Evolutionary conservation across 2,113 vertebrate genomes (phyloP), one percentile per base, ranked within the genome.

Genomic region (Anthoscopus minutus): DNA sequence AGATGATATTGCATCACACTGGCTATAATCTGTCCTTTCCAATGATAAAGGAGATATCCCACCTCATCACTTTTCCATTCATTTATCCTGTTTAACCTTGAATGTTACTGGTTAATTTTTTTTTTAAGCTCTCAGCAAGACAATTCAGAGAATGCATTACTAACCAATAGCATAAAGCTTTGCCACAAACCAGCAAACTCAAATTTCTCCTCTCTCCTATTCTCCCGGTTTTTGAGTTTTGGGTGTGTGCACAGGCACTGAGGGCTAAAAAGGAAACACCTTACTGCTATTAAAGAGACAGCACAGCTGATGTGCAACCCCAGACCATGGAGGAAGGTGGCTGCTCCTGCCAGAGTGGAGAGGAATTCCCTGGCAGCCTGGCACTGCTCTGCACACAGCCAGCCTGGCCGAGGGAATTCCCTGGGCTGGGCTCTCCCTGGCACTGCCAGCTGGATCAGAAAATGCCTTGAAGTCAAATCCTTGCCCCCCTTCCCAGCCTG

Each of bases 1-100:
- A 64, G 74, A 53, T 33, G 60, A 86, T 71, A 78, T 44, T 90
- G 93, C 80, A 40, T 95, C 94, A 95, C 5, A 40, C 65, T 65
- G 80, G 90, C 80, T 94, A 93, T 92, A 81, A 93, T 67, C 90
- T 92, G 80, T 92, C 94, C 95, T 93, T 94, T 78, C 71, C 83
- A n/a, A 27, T 92, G 94, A 95, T 67, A 53, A 93, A 96, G 86
- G 77, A 94, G 92, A 88, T 84, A 94, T 81, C 92, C 83, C 95
- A 95, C 88, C 94, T 94, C 95, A 94, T 92, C 88, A 71, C 92
- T 96, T 90, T 90, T 83, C 82, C 65, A 74, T 45, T 92, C 76
- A 88, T 92, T 94, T 92, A 81, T 94, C 86, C 88, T 86, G 60
- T 89, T 96, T 95, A 92, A 95, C 94, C 94, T 96, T 96, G 94